Base-by-base conservation (phyloP, 2,113 vertebrate species). In the Phaethon lepturus region DNA sequence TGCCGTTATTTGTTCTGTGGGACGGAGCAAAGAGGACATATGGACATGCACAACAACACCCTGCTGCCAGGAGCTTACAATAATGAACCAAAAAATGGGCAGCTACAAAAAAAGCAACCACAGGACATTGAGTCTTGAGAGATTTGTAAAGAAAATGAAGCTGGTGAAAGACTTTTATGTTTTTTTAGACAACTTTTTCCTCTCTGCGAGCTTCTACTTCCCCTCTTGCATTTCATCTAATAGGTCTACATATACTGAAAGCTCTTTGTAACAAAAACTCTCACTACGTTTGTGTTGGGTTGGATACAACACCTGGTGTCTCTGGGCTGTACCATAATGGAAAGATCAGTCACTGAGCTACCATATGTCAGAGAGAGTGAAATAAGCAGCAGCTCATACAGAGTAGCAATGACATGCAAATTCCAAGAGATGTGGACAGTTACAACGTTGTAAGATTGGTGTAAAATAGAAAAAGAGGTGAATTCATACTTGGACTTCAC, bases 271-370 rank as follows among this genome's bases (percentile, higher is more conserved):
- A 44, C 5, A 26, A 75, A 63, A 58, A 5, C 26, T 87, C 10
- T 66, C 1, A 1, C 6, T 56, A 8, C 1, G 0, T 8, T 3
- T 52, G 17, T 49, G 25, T 53, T 76, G 49, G 31, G 23, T 50
- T 31, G 53, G 10, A 45, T 4, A 33, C 2, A 35, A 14, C 4
- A 28, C 9, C 4, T 6, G 6, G 28, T 3, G 1, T 56, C 44
- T 76, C 28, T 64, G 26, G 5, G 15, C 17, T 67, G 15, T 6
- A 6, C 24, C 28, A 3, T 7, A 18, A 12, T 2, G n/a, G 25
- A 73, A 63, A 52, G 16, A n/a, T 45, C 47, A 52, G 12, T 77
- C 25, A 18, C 29, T 59, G 20, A 75, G 31, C 13, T 59, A 42
- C 7, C 5, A 49, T 5, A 0, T 14, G 5, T 29, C n/a, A 64